Percentiles rank a stretch among this genome's conserved stretches.
Conservation (phyloP, 2,797 vertebrate genomes). For the Clamator glandarius region DNA sequence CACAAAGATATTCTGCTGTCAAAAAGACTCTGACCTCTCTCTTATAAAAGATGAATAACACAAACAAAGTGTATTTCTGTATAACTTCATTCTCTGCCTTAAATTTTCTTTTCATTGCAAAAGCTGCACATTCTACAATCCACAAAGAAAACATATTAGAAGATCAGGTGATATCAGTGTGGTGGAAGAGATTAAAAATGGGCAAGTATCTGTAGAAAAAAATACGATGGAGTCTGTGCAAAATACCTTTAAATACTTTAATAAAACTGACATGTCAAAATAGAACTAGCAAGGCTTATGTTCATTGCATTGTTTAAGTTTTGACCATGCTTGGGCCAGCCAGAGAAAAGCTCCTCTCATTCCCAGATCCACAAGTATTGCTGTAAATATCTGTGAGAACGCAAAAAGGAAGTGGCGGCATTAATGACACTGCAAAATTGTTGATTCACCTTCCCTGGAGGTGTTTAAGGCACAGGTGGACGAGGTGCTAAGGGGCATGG, state of each 20-base stretch:
- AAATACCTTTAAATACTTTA: neutral
- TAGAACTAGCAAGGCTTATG: neutral
- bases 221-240: neutral
- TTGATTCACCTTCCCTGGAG: no score
- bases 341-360: neutral
- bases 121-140: neutral
- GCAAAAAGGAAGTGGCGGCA: neutral
- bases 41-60: neutral
- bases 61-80: neutral
- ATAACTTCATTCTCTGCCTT: neutral
- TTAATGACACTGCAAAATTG: neutral
- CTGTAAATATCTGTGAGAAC: neutral
- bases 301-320: neutral
- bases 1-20: neutral
- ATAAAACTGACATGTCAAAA: neutral
- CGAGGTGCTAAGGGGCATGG: no score
- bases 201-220: neutral
- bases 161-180: neutral
- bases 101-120: neutral
- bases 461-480: no score
- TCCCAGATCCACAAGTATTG: neutral
- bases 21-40: neutral
- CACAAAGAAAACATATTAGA: neutral
- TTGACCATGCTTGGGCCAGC: neutral
- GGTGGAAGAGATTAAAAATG: neutral